These are phyloP conservation scores for Oxyscelio sp. DNA, from an alignment of 2,888 invertebrate species.

Conservation along the genomic window DNA sequence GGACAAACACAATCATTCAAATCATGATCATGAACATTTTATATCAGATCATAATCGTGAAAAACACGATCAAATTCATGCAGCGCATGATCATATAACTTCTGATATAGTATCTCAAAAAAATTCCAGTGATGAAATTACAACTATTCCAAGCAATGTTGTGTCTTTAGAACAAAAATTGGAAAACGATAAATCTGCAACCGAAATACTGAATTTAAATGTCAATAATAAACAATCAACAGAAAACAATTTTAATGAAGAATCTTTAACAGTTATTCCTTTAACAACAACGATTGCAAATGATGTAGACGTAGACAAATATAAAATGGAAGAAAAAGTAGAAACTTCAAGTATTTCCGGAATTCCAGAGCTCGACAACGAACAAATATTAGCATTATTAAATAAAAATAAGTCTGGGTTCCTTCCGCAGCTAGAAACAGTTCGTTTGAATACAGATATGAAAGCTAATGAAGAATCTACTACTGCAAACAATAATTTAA, in stretches of 20 bases:
- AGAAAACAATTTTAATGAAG: slow-evolving; percentile 2
- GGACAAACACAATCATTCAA: not conserved
- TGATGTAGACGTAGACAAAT: not conserved
- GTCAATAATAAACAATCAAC: not conserved
- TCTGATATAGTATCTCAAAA: slow-evolving; percentile 9
- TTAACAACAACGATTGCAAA: slow-evolving; percentile 24
- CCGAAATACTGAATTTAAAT: not conserved
- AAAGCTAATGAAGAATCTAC: slow-evolving; percentile 18
- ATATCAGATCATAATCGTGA: slow-evolving; percentile 13
- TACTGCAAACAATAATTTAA: not conserved
- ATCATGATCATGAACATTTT: slow-evolving; percentile 22
- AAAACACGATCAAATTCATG: slow-evolving; percentile 9
- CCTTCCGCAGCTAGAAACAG: not conserved
- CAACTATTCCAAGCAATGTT: not conserved
- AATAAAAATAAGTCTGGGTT: slow-evolving; percentile 47
- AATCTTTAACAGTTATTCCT: slow-evolving; percentile 46
- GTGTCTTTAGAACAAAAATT: slow-evolving; percentile 61
- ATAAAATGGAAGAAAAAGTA: slow-evolving; percentile 1
- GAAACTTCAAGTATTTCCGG: slow-evolving; percentile 22
- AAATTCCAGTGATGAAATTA: not conserved
- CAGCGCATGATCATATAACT: slow-evolving; percentile 3
- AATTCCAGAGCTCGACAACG: slow-evolving; percentile 65
- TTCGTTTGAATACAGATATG: slow-evolving; percentile 2
- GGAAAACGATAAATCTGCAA: slow-evolving; percentile 6
- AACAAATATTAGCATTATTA: slow-evolving; percentile 50